Evolutionary conservation across 2,888 invertebrate species (phyloP).

Genomic region (Noctuana brunneofusca): DNA sequence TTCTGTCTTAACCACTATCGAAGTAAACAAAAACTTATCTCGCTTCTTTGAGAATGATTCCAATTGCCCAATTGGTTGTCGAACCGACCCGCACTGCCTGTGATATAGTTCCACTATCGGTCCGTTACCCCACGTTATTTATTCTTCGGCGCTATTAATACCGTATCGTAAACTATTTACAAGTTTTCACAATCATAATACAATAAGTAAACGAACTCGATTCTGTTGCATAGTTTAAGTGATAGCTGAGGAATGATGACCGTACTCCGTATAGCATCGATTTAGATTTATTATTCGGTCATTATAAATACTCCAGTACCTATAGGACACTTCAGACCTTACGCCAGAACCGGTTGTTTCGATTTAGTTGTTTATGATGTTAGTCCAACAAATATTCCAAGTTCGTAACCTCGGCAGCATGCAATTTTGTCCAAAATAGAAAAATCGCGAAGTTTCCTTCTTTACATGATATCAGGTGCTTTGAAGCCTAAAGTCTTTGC

Average conservation of each 20-base stretch:
- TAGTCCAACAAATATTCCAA: too few relatives aligned
- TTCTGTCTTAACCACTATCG: too few relatives aligned
- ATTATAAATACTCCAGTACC: too few relatives aligned
- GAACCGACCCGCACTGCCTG: not conserved
- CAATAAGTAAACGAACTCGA: not conserved
- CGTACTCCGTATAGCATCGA: not conserved
- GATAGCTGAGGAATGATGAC: not conserved
- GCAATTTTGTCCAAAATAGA: too few relatives aligned
- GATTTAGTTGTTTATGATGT: too few relatives aligned
- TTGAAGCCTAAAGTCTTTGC: too few relatives aligned
- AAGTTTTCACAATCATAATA: constrained; percentile 13
- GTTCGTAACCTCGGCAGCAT: too few relatives aligned
- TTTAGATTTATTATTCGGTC: too few relatives aligned
- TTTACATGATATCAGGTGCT: too few relatives aligned
- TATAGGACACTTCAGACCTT: too few relatives aligned
- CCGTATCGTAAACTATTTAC: constrained; percentile 24
- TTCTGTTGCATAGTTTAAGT: not conserved
- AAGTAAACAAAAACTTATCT: not conserved
- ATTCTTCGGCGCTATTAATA: constrained; percentile 33
- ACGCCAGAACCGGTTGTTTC: too few relatives aligned
- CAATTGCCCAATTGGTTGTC: not conserved
- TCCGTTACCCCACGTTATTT: constrained; percentile 35
- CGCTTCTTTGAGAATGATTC: not conserved
- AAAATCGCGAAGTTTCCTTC: too few relatives aligned
- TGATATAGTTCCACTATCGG: constrained; percentile 34